A percentile compares a stretch with the other conserved stretches of the same genome.
Evolutionary conservation across 2,888 invertebrate species (phyloP).

Genomic region (Aphrophora alni): DNA sequence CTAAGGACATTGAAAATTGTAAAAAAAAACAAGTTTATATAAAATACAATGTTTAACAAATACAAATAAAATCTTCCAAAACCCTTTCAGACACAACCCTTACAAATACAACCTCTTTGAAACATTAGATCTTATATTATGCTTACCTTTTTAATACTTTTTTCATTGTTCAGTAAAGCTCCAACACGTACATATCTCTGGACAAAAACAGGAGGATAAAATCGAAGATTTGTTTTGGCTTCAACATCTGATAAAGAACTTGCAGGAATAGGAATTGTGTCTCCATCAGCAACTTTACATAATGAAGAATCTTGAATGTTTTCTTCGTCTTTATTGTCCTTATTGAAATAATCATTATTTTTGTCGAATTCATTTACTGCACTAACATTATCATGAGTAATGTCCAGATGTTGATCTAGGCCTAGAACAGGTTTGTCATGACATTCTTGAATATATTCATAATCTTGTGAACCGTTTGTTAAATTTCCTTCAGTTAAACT

Average conservation of each 20-base stretch:
- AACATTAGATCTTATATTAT: too few relatives aligned
- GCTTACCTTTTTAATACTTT: conserved; percentile 67
- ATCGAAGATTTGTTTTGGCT: conserved; percentile 54
- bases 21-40: too few relatives aligned
- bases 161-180: conserved; percentile 65
- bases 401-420: neutral
- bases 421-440: neutral
- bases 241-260: neutral
- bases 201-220: conserved; percentile 77
- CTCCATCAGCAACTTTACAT: neutral
- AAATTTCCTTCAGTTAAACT: neutral
- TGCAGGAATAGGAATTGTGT: neutral
- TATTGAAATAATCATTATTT: too few relatives aligned
- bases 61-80: too few relatives aligned
- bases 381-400: too few relatives aligned
- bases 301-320: neutral
- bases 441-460: neutral
- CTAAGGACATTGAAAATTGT: too few relatives aligned
- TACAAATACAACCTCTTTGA: too few relatives aligned
- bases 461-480: neutral
- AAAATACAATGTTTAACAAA: too few relatives aligned
- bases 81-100: too few relatives aligned
- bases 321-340: neutral
- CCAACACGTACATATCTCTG: conserved; percentile 74
- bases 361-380: too few relatives aligned